phyloP scores from a whole-genome alignment of 2,797 vertebrate species.

The Carduelis carduelis region DNA sequence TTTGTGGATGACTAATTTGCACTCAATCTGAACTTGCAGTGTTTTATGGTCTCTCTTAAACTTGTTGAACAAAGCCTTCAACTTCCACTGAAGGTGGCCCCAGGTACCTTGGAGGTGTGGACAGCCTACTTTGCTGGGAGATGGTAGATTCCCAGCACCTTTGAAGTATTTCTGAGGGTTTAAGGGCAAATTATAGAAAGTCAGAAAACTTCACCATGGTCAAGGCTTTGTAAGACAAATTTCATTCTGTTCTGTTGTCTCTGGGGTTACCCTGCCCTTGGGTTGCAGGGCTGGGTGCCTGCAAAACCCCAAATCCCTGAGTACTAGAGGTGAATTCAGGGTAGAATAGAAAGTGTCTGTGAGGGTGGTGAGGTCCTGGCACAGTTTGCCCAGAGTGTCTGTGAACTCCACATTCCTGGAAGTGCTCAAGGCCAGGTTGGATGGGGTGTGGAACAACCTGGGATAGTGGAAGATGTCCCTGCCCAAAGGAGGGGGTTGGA shows the following conservation, averaged over 20 bases:
- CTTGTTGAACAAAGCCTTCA: background rate
- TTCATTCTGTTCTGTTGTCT: background rate
- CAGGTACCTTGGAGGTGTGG: background rate
- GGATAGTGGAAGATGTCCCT: background rate
- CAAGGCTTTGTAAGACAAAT: background rate
- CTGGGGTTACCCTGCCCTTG: no score
- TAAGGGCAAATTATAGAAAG: background rate
- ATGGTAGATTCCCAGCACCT: background rate
- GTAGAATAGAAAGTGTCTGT: background rate
- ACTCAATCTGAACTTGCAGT: background rate
- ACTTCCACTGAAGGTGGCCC: background rate
- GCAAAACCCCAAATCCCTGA: background rate
- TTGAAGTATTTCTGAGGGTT: background rate
- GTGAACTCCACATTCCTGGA: background rate
- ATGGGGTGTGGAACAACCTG: no score
- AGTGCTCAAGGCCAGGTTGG: background rate
- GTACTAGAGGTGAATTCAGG: background rate
- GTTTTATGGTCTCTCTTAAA: background rate
- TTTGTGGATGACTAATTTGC: background rate
- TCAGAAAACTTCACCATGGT: accelerated
- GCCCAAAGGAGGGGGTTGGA: background rate
- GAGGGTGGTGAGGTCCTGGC: background rate
- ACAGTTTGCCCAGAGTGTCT: background rate
- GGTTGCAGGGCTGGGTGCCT: background rate
- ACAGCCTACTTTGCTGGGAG: background rate